Base-by-base conservation (phyloP, 2,888 invertebrate genomes). In the Phlogophora meticulosa region DNA sequence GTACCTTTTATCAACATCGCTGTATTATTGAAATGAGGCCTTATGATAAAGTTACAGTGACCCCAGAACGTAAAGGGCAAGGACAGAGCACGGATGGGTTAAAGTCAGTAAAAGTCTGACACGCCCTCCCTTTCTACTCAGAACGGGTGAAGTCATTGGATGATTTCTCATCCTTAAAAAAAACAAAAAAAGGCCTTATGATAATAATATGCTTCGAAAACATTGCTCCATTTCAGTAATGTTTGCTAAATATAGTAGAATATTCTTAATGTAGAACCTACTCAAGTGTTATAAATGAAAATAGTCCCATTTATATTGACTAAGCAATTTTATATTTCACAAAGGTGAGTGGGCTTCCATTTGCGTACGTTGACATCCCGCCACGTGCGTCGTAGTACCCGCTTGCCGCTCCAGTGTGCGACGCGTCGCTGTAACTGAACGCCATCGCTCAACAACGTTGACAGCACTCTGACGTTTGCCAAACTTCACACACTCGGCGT, bases 391-490 rank as follows among this genome's bases (percentile, higher is more conserved):
- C 58, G 9, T 56, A 42, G 36, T 64, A 52, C 52, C 53, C 46
- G 46, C 46, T 32, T 7, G n/a, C 1, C 49, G 7, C 17, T 51
- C 48, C 49, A 57, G 56, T 60, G 49, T 62, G 57, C 53, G 38
- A 57, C 36, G 45, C 46, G 46, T 46, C 45, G 15, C 46, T 57
- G 61, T 52, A 67, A 46, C 46, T 69, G 51, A 69, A 62, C 48
- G 55, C 49, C 15, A 10, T 20, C 15, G 32, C 20, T 42, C 34
- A 56, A 42, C 48, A 45, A 43, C 22, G 52, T 46, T 58, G 65
- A 65, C 48, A 24, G 7, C 36, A 40, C 40, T 59, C n/a, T 65
- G 32, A 61, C 57, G 42, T 57, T 49, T 53, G 38, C 24, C 7
- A 46, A 53, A 64, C 48, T 65, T 59, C 55, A 60, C 56, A 72